These are phyloP conservation scores for Intellagama lesueurii DNA, from an alignment of 2,797 vertebrate species.

Conservation along the genomic window DNA sequence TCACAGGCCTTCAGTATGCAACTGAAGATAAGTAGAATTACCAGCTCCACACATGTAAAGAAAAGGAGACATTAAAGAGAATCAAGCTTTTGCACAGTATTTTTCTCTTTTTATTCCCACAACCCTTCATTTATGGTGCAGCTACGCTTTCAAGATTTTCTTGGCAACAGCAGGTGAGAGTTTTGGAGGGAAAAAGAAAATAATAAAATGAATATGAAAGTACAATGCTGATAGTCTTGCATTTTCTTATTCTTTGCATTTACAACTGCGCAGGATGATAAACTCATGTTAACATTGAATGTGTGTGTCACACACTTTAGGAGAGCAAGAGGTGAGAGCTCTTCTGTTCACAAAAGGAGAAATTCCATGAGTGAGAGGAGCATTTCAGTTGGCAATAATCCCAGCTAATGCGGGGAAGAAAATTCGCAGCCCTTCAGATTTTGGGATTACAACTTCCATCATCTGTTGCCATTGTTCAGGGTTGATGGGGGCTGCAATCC, in stretches of 20 bases:
- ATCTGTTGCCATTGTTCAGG: background rate
- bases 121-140: background rate
- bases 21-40: slow-evolving; percentile 21
- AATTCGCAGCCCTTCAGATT: background rate
- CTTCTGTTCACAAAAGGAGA: background rate
- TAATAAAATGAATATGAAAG: background rate
- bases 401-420: too few relatives aligned
- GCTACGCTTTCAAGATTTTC: background rate
- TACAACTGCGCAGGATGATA: background rate
- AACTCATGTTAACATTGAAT: background rate
- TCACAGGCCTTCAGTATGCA: slow-evolving; percentile 1
- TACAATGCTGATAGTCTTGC: background rate
- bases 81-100: background rate
- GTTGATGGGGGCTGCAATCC: background rate
- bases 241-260: background rate
- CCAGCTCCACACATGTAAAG: background rate
- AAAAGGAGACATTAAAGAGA: background rate
- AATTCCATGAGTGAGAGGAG: background rate
- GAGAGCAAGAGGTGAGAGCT: background rate
- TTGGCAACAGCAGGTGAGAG: slow-evolving; percentile 2
- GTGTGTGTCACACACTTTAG: background rate
- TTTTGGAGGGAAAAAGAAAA: background rate
- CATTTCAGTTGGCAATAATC: too few relatives aligned
- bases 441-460: background rate
- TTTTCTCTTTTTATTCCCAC: background rate